Percentiles rank a stretch among this genome's conserved stretches.
Conservation (phyloP, 2,888 invertebrate species). For the Leistus spinibarbis region DNA sequence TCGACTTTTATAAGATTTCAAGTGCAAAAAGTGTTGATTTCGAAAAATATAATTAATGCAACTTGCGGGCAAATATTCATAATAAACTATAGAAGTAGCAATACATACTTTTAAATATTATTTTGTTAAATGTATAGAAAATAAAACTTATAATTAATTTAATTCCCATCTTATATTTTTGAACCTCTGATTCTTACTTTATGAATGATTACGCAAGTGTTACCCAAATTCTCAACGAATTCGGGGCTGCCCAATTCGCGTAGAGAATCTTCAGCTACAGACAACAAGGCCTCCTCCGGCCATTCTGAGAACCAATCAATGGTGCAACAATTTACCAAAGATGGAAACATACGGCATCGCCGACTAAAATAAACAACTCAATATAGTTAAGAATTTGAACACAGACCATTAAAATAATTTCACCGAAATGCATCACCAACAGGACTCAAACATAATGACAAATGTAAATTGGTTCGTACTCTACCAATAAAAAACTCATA, state of each 20-base stretch:
- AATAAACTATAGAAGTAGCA: no score
- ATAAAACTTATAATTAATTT: no score
- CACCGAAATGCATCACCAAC: conserved; percentile 84
- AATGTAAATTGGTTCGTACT: conserved; percentile 81
- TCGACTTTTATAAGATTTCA: no score
- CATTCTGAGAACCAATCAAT: conserved; percentile 95
- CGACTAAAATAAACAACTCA: conserved; percentile 61
- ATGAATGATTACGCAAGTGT: conserved; percentile 75
- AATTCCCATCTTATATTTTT: no score
- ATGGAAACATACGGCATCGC: conserved; percentile 92
- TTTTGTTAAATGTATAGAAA: no score
- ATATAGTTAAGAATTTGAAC: background rate
- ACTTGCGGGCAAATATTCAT: no score
- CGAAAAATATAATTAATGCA: no score
- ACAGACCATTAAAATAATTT: background rate
- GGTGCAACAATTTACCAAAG: conserved; percentile 90
- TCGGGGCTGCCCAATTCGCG: conserved; percentile 62
- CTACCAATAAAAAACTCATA: conserved; percentile 85
- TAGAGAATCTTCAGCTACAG: conserved; percentile 79
- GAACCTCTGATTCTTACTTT: conserved; percentile 60
- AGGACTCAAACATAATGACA: conserved; percentile 90
- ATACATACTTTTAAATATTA: no score
- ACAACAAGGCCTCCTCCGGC: conserved; percentile 85
- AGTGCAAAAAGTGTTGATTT: no score
- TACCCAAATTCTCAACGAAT: conserved; percentile 62